Evolutionary conservation across 2,113 vertebrate genomes (phyloP).

Genomic region (Prolemur simus): DNA sequence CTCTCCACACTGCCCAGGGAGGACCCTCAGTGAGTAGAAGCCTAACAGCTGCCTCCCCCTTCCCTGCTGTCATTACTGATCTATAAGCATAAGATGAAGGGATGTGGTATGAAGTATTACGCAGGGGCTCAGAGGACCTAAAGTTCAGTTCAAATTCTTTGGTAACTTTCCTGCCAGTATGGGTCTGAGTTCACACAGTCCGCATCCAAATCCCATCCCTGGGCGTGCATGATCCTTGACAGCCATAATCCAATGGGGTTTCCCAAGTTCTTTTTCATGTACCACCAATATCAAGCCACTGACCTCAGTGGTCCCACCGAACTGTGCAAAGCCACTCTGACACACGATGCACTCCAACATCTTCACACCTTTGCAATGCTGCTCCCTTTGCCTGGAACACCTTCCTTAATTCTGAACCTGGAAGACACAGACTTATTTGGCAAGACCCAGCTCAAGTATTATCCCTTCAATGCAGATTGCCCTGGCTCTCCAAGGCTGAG

Average conservation of each 20-base stretch:
- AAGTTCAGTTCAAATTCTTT: background rate
- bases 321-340: accelerated
- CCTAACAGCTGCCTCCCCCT: too few species aligned
- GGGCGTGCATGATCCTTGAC: background rate
- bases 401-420: background rate
- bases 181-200: background rate
- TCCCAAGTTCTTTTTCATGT: background rate
- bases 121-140: background rate
- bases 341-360: accelerated
- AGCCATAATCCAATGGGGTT: too few species aligned
- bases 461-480: background rate
- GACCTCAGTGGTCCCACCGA: too few species aligned
- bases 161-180: background rate
- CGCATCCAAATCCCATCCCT: background rate
- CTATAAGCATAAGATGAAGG: background rate
- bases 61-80: background rate
- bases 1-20: background rate
- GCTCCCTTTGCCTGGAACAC: background rate
- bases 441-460: background rate
- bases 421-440: background rate
- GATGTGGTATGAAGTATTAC: too few species aligned
- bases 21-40: accelerated
- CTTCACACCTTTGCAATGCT: background rate
- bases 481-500: background rate
- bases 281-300: background rate